phyloP scores from a whole-genome alignment of 2,797 vertebrate species.

The Anguilla megastoma region DNA sequence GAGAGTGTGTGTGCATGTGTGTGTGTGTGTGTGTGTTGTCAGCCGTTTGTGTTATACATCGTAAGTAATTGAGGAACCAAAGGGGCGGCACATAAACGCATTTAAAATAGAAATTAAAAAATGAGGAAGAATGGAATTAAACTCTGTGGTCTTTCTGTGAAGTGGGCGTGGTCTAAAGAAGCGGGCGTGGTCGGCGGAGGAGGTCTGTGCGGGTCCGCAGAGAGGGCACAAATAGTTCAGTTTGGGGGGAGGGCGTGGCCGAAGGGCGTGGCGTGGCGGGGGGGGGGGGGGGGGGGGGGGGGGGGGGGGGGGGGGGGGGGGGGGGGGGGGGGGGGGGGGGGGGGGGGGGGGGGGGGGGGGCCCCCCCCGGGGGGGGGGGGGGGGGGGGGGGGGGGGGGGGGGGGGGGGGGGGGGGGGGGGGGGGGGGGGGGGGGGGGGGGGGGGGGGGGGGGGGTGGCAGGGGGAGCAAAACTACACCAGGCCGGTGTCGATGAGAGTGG shows the following conservation, averaged over 20 bases:
- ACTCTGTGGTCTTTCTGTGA: conserved; percentile 49
- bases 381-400: no score
- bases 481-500: no score
- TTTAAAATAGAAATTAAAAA: background rate
- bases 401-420: no score
- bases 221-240: background rate
- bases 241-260: conserved; percentile 9
- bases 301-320: conserved; percentile 30
- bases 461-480: no score
- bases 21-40: background rate
- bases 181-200: conserved; percentile 31
- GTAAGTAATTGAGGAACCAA: background rate
- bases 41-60: no score
- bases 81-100: conserved; percentile 2
- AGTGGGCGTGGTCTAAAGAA: conserved; percentile 40
- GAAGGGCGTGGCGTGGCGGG: conserved; percentile 34
- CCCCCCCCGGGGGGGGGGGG: no score
- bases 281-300: background rate
- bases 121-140: conserved; percentile 41
- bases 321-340: no score
- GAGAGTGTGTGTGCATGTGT: background rate
- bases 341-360: no score
- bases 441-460: no score
- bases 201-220: conserved; percentile 35
- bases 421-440: no score